Conservation (phyloP, 2,888 invertebrate genomes). For the Andrena minutula region DNA sequence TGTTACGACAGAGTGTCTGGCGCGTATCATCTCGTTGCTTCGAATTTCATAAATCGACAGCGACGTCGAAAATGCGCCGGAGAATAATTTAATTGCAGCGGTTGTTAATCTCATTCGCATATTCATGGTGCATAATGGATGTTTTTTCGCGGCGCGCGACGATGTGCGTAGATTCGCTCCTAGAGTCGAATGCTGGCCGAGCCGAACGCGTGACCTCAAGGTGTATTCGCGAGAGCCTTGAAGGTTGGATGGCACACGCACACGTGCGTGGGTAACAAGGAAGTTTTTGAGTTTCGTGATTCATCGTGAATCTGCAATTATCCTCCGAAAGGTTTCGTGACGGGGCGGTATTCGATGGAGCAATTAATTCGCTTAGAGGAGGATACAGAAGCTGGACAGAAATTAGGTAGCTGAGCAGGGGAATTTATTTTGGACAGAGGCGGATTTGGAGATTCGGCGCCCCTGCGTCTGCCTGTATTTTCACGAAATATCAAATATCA, state of each 20-base stretch:
- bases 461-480: too few species aligned
- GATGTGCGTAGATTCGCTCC: constrained; percentile 21
- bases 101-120: constrained; percentile 19
- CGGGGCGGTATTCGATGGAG: too few species aligned
- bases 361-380: too few species aligned
- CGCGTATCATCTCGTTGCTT: neutral
- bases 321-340: too few species aligned
- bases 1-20: neutral
- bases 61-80: neutral
- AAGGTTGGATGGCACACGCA: neutral
- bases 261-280: constrained; percentile 6
- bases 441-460: too few species aligned
- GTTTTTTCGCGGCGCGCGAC: neutral
- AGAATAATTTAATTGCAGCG: neutral
- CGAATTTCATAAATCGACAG: neutral
- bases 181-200: neutral
- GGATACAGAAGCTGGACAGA: too few species aligned
- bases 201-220: constrained; percentile 22
- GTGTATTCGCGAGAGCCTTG: constrained; percentile 14
- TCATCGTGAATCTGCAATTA: constrained; percentile 16
- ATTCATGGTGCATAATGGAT: constrained; percentile 35
- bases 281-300: constrained; percentile 27
- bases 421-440: too few species aligned
- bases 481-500: too few species aligned
- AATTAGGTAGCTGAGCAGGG: too few species aligned